Base-by-base conservation (phyloP, 2,797 vertebrate genomes). In the Pangasius macronema region DNA sequence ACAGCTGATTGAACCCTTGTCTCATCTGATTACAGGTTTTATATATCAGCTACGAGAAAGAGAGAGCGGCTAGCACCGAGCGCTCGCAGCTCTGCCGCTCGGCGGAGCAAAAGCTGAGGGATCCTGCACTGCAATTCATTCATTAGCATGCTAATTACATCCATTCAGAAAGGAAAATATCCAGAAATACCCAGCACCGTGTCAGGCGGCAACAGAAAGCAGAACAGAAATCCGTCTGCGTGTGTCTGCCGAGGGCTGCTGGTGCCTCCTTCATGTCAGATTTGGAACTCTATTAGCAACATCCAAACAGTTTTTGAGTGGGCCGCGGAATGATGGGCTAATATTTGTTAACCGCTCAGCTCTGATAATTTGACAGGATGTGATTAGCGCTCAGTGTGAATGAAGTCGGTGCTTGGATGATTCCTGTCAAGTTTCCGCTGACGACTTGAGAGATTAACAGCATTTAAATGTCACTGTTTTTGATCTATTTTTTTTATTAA, bases 11-110 rank as follows among this genome's bases (percentile, higher is more conserved):
- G 92, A 92, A 87, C 85, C 77, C 90, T 89, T 90, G 92, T 93
- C 92, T 90, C 76, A 79, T 92, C 88, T 92, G 86, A 92, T 93
- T 91, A 92, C 90, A 89, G 89, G 87, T 92, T 91, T 91, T 90
- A 92, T 92, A 90, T 89, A 92, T 93, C 91, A 93, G 82, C 90
- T 84, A 86, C 8, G 77, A 87, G 88, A 75, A 53, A 83, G 81
- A 83, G 86, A 75, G 83, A 89, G 86, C 89, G 53, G 85, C 86
- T 82, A 73, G 79, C 79, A 82, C 82, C 11, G 57, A 88, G 83
- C 65, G 79, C 80, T 85, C 79, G 68, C 80, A 46, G 83, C 82
- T 90, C 82, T 80, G 73, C 73, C 63, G 83, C 85, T 80, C 87
- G 27, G 51, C 51, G 82, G 83, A 85, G 89, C 88, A 90, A 91